Base-by-base conservation (phyloP, 2,797 vertebrate genomes). In the Hyperoplus immaculatus region DNA sequence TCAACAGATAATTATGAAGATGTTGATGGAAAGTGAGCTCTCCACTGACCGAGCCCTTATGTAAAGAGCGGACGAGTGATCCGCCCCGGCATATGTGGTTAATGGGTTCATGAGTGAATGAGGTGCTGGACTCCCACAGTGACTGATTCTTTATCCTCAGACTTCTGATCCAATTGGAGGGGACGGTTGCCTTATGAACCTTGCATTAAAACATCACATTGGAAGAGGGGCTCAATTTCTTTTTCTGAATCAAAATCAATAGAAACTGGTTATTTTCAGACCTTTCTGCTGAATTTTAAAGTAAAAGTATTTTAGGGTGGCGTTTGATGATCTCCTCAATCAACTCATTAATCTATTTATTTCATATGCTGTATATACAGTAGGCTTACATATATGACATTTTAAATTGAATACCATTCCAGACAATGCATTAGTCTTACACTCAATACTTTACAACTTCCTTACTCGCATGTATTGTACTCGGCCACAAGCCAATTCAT, bases 1-100 rank as follows among this genome's bases (percentile, higher is more conserved):
- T 81, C 85, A 73, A 77, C 86, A 67, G 62, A 85, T 84, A 71
- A 88, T 91, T 87, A 89, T 58, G 39, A 71, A 43, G 85, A 88
- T 15, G 79, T 45, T 89, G 89, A 93, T 84, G 74, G 81, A 86
- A 72, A 86, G 83, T 71, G 83, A 41, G 55, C 47, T 62, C 69
- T 81, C 58, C 57, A 47, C 39, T 68, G 66, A 74, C 72, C 18
- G 5, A 64, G 15, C n/a, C 73, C 78, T 79, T 81, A 77, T 53
- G 79, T 69, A 68, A 72, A 2, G 81, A 72, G 69, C 5, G 36
- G 75, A 39, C 38, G 60, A 89, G 83, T 69, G 87, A 89, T 84
- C 29, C 50, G 62, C 59, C 15, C 42, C 14, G 5, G 80, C 81
- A 81, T 86, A 81, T 89, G 86, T 60, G 57, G 54, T 77, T 62